phyloP scores from a whole-genome alignment of 2,797 vertebrate genomes.

The Sandelia bainsii region DNA sequence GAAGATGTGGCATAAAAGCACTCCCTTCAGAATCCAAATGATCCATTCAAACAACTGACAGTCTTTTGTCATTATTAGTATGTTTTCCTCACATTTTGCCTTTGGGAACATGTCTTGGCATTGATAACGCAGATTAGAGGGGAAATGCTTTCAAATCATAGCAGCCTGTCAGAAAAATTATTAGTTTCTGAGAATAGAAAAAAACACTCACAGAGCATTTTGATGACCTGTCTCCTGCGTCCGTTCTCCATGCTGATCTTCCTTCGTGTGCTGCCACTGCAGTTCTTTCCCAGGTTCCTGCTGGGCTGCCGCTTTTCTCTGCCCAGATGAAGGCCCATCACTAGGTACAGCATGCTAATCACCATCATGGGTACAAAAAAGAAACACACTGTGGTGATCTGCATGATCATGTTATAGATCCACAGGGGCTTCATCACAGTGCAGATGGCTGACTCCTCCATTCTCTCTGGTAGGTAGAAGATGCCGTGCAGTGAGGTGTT shows the following conservation, averaged over 20 bases:
- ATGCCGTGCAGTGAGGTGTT: slow-evolving; percentile 86
- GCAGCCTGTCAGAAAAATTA: not conserved
- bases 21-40: slow-evolving; percentile 11
- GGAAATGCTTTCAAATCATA: not conserved
- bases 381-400: slow-evolving; percentile 86
- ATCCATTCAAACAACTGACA: slow-evolving; percentile 11
- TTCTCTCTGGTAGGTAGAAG: slow-evolving; percentile 80
- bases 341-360: slow-evolving; percentile 84
- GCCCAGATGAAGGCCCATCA: slow-evolving; percentile 83
- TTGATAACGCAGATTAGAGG: slow-evolving; percentile 36
- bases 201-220: slow-evolving; percentile 86
- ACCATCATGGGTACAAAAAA: slow-evolving; percentile 85
- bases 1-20: not conserved
- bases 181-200: not conserved
- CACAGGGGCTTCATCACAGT: slow-evolving; percentile 84
- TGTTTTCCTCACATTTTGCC: slow-evolving; percentile 12
- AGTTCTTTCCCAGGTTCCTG: slow-evolving; percentile 63
- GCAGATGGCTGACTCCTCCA: slow-evolving; percentile 86
- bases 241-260: slow-evolving; percentile 75
- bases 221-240: slow-evolving; percentile 84
- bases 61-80: slow-evolving; percentile 6
- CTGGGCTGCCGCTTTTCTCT: slow-evolving; percentile 66
- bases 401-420: slow-evolving; percentile 88
- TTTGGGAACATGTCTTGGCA: slow-evolving; percentile 34
- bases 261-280: slow-evolving; percentile 60